Evolutionary conservation across 2,888 invertebrate species (phyloP), one percentile per base, ranked within the genome.

Genomic region (Clivina fossor): DNA sequence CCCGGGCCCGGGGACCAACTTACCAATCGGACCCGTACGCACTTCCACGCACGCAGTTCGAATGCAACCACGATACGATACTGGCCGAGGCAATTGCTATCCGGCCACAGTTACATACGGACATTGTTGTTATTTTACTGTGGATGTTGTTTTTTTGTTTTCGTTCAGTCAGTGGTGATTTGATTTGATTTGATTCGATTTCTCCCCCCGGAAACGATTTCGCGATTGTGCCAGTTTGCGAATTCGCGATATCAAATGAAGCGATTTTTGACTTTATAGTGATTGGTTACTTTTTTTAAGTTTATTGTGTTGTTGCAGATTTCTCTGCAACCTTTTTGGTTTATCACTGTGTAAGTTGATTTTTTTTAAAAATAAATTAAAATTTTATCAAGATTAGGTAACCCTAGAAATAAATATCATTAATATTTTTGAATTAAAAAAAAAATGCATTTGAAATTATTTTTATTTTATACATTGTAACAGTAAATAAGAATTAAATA

Each of bases 41-140:
- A 51, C 51, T n/a, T n/a, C n/a, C n/a, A n/a, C n/a, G n/a, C n/a
- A n/a, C 51, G 41, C 58, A 57, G 53, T 56, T 56, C 54, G 50
- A 53, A 56, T 60, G 47, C 49, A 49, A 54, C 43, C 33, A 43
- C 56, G 44, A 35, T 37, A 40, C 37, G 43, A 44, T 43, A 41
- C 41, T 43, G 43, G 30, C 44, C 44, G n/a, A n/a, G n/a, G n/a
- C n/a, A n/a, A n/a, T n/a, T n/a, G n/a, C n/a, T n/a, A n/a, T n/a
- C n/a, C n/a, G n/a, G n/a, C n/a, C n/a, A 26, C 13, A 40, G 20
- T 9, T 40, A 40, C 11, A 40, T 24, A 18, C 24, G 24, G 40
- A 40, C 40, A 9, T 24, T 22, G 24, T 26, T 11, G 5, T 7
- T 26, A 18, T 37, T 9, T 37, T 37, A 9, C 19, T 18, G 8